phyloP scores from a whole-genome alignment of 2,113 vertebrate species.

The Carollia perspicillata region DNA sequence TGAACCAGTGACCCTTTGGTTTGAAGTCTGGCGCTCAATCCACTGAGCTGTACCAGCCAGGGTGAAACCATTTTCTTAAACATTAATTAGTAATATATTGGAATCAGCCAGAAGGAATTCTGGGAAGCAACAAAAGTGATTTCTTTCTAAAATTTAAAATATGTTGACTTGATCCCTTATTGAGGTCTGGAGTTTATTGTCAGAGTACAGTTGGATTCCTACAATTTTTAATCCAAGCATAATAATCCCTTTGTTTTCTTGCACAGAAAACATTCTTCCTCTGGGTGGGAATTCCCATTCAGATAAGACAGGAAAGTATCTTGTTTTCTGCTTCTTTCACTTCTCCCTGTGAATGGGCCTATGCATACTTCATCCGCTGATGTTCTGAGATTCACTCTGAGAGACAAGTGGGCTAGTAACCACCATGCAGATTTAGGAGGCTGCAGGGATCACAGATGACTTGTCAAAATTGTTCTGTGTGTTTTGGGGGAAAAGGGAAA shows the following conservation, averaged over 20 bases:
- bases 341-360: neutral
- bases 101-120: neutral
- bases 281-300: neutral
- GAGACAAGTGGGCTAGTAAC: neutral
- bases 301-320: neutral
- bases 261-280: neutral
- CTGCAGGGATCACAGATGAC: neutral
- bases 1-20: too few relatives aligned
- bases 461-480: neutral
- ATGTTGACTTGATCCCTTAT: neutral
- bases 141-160: conserved; percentile 29
- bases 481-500: neutral
- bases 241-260: neutral
- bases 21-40: too few relatives aligned
- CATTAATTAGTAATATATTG: neutral
- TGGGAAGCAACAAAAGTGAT: neutral
- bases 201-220: neutral
- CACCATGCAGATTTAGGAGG: neutral
- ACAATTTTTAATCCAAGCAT: neutral
- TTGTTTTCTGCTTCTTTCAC: neutral
- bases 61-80: neutral
- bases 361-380: neutral
- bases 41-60: too few relatives aligned
- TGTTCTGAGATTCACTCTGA: neutral
- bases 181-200: neutral